These are phyloP conservation scores for Enchytraeus crypticus DNA, from an alignment of 2,888 invertebrate species.

Conservation along the genomic window DNA sequence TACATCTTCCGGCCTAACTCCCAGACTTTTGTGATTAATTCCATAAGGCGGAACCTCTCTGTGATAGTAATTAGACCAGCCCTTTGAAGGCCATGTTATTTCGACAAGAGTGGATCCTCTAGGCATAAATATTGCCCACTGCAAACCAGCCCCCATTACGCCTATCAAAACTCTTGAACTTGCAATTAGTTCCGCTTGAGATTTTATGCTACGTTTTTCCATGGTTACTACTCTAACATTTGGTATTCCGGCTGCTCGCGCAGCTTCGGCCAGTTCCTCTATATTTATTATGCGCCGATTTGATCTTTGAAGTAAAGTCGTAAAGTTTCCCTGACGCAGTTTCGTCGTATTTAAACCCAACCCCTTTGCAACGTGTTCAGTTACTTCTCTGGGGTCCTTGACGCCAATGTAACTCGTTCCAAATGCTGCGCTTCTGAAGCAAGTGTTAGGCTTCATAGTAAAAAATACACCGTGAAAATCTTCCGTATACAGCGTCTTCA, in stretches of 20 bases:
- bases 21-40: neutral
- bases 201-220: too few relatives aligned
- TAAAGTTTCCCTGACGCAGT: too few relatives aligned
- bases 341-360: too few relatives aligned
- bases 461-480: conserved; percentile 9
- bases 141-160: conserved; percentile 16
- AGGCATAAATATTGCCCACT: conserved; percentile 18
- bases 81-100: conserved; percentile 14
- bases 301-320: neutral
- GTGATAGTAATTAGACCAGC: conserved; percentile 10
- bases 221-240: neutral
- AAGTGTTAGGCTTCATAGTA: neutral
- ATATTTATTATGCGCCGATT: conserved; percentile 5
- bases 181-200: conserved; percentile 1
- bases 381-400: too few relatives aligned
- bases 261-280: neutral
- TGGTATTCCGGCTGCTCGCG: neutral
- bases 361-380: too few relatives aligned
- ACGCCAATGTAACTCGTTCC: too few relatives aligned
- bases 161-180: conserved; percentile 8
- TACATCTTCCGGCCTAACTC: conserved; percentile 1
- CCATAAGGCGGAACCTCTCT: neutral
- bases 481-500: conserved; percentile 2
- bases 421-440: conserved; percentile 9
- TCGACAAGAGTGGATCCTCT: conserved; percentile 11